Evolutionary conservation across 2,797 vertebrate species (phyloP).

Genomic region (Furcifer pardalis): DNA sequence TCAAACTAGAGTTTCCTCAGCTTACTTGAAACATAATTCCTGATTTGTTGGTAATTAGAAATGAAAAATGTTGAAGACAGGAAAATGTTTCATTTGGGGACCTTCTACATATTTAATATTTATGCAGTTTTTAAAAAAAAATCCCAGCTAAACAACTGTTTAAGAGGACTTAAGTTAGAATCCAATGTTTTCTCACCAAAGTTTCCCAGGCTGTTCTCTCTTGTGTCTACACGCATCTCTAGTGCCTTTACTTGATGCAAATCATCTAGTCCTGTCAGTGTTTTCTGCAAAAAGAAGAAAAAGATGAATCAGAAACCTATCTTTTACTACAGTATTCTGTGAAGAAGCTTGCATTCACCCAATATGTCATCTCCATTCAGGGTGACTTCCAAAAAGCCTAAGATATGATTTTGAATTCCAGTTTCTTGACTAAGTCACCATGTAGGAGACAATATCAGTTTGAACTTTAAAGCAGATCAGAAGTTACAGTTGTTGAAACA

Average conservation of each 20-base stretch:
- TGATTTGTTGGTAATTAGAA: constrained; percentile 37
- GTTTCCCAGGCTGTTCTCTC: constrained; percentile 84
- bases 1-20: constrained; percentile 30
- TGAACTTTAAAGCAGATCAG: not conserved
- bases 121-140: too few relatives aligned
- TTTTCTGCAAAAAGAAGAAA: constrained; percentile 77
- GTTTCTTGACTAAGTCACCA: constrained; percentile 10
- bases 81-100: not conserved
- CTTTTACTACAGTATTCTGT: not conserved
- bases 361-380: not conserved
- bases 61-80: constrained; percentile 18
- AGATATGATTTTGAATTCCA: not conserved
- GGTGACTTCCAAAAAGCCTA: not conserved
- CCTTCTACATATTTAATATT: constrained; percentile 6
- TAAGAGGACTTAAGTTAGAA: not conserved
- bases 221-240: constrained; percentile 86
- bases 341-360: not conserved
- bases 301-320: constrained; percentile 1
- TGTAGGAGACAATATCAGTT: not conserved
- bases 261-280: constrained; percentile 81
- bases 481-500: not conserved
- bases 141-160: not conserved
- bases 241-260: constrained; percentile 81
- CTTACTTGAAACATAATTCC: not conserved
- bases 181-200: constrained; percentile 84